Evolutionary conservation across 2,888 invertebrate genomes (phyloP).

Genomic region (Pilophorus perplexus): DNA sequence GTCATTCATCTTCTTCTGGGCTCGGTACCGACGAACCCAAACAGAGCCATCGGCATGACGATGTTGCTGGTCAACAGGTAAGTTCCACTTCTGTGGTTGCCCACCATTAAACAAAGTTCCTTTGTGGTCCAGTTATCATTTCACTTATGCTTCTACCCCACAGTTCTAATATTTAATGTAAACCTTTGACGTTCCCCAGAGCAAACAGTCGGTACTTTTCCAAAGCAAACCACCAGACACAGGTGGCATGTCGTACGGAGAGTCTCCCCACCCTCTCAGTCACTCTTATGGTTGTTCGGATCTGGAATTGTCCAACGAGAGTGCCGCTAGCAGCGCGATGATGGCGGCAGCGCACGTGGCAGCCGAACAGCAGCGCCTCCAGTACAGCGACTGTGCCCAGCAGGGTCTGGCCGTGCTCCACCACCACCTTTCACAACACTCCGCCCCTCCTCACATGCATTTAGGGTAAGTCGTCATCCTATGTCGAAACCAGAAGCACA

Average conservation of each 20-base stretch:
- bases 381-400: constrained; percentile 48
- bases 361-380: constrained; percentile 41
- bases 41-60: constrained; percentile 21
- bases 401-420: constrained; percentile 42
- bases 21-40: constrained; percentile 6
- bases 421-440: constrained; percentile 38
- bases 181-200: neutral
- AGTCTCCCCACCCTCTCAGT: constrained; percentile 21
- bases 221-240: constrained; percentile 28
- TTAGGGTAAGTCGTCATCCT: constrained; percentile 17
- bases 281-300: constrained; percentile 23
- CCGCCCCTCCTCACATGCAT: constrained; percentile 37
- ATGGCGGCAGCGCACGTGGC: constrained; percentile 29
- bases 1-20: constrained; percentile 9
- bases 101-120: too few relatives aligned
- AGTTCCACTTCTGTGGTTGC: too few relatives aligned
- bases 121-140: too few relatives aligned
- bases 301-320: constrained; percentile 23
- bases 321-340: constrained; percentile 46
- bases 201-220: constrained; percentile 10
- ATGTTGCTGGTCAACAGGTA: constrained; percentile 19
- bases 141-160: too few relatives aligned
- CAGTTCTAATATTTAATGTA: neutral
- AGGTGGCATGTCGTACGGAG: neutral
- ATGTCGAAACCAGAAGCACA: neutral